Evolutionary conservation across 2,888 invertebrate genomes (phyloP), one percentile per base, ranked within the genome.

Genomic region (Lysandra coridon): DNA sequence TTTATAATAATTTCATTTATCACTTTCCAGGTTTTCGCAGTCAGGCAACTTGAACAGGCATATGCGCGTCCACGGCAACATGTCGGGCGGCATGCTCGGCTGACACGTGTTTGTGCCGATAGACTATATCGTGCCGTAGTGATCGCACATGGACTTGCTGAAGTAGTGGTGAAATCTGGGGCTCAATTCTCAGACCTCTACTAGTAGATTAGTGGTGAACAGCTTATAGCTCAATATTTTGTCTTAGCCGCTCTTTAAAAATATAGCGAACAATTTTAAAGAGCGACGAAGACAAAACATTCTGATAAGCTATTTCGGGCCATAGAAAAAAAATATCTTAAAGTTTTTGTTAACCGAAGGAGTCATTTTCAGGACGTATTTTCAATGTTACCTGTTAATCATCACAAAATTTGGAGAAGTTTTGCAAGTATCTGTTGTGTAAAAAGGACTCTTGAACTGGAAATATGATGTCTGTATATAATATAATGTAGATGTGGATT

Each of bases 21-120:
- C 40, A 79, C 81, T 81, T 80, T 62, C 0, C 89, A 96, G 96
- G 88, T 99, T 99, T 92, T 99, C 99, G 6, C 99, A 99, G 90
- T 99, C 99, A 73, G 99, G 99, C 80, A 99, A 99, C 92, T 95
- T 99, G 81, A 99, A 99, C 94, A 96, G 99, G 86, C 99, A 99
- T 92, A 99, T 99, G 99, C 96, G 99, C 84, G 99, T 99, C 4
- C 99, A 99, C 88, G 97, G 97, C 60, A 96, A 96, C 85, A 96
- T 95, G 88, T 92, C 94, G 4, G 89, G 90, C 79, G 93, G 95
- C 73, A 91, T 96, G 87, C 91, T 96, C 84, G 96, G 96, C 93
- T 96, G 96, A 96, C 96, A 95, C 83, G 86, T 89, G 86, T 83
- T 86, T 85, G 73, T 88, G 89, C 87, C 88, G 89, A 69, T 74